Evolutionary conservation across 2,888 invertebrate species (phyloP).

Genomic region (Gnatocerus cornutus): DNA sequence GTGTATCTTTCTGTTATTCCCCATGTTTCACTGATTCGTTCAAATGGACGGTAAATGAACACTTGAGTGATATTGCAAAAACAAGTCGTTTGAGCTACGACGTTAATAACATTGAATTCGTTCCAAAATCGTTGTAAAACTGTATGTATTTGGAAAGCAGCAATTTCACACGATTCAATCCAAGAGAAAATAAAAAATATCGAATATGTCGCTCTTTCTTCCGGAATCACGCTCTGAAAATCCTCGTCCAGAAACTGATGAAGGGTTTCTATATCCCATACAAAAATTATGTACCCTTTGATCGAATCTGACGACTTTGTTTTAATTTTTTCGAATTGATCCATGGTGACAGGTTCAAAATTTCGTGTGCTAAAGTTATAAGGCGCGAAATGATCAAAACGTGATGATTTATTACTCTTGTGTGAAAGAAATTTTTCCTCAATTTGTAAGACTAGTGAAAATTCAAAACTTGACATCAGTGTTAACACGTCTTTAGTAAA

Average conservation of each 20-base stretch:
- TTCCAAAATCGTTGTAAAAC: constrained; percentile 52
- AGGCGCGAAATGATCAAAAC: not conserved
- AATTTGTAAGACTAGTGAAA: not conserved
- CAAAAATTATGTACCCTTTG: constrained; percentile 3
- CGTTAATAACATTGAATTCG: constrained; percentile 48
- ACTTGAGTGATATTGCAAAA: not conserved
- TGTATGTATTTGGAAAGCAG: constrained; percentile 10
- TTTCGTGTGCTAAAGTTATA: not conserved
- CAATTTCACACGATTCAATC: not conserved
- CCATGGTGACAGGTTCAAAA: not conserved
- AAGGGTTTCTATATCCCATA: constrained; percentile 5
- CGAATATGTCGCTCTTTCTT: constrained; percentile 10
- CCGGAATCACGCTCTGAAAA: not conserved
- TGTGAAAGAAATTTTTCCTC: not conserved
- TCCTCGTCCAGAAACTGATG: constrained; percentile 18
- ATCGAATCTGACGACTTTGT: not conserved
- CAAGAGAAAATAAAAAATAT: constrained; percentile 8
- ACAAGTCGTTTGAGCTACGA: constrained; percentile 42
- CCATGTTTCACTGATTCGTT: not conserved
- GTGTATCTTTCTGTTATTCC: not conserved
- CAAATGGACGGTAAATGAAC: not conserved
- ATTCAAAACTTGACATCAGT: not conserved
- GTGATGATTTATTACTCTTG: not conserved
- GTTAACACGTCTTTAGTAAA: not conserved
- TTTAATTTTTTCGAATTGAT: not conserved